Evolutionary conservation across 2,113 vertebrate species (phyloP).

Genomic region (Corapipo altera): DNA sequence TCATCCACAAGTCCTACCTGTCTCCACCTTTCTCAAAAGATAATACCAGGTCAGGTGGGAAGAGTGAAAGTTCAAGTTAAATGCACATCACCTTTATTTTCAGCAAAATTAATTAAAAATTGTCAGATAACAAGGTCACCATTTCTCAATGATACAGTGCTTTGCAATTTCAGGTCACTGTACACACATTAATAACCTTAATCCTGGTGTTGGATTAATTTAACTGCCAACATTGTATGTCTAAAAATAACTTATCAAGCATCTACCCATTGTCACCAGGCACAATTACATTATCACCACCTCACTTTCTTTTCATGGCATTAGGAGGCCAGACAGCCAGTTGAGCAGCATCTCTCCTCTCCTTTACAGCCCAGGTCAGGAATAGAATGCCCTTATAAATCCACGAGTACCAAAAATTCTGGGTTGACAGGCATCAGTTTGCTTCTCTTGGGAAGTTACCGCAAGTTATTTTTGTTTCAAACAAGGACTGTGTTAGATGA

Average conservation of each 20-base stretch:
- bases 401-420: neutral
- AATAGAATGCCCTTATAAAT: neutral
- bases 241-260: slow-evolving; percentile 27
- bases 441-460: neutral
- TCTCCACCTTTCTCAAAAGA: neutral
- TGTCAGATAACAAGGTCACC: neutral
- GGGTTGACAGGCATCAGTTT: neutral
- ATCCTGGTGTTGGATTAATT: neutral
- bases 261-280: neutral
- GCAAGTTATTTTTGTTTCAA: neutral
- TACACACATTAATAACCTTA: neutral
- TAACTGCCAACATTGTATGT: neutral
- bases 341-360: neutral
- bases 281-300: neutral
- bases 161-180: slow-evolving; percentile 1
- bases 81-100: neutral
- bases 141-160: neutral
- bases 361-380: neutral
- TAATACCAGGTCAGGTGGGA: neutral
- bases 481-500: neutral
- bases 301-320: neutral
- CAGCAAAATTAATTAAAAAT: neutral
- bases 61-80: neutral
- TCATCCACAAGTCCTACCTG: neutral
- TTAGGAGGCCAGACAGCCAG: neutral